These are phyloP conservation scores for Caenorhabditis brenneri DNA, from an alignment of 1,140 invertebrate species.

Conservation along the genomic window DNA sequence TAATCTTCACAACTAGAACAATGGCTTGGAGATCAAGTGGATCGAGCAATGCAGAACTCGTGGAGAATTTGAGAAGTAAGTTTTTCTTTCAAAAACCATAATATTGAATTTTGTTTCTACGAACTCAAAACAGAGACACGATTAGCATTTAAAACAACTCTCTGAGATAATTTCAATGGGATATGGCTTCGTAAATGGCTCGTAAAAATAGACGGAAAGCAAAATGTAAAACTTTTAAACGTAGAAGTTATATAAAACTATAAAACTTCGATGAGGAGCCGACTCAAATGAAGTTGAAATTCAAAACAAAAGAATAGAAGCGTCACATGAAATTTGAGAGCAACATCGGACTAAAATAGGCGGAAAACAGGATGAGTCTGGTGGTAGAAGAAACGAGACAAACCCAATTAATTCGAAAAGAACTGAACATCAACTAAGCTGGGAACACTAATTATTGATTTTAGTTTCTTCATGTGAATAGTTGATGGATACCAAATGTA, in stretches of 20 bases:
- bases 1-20: conserved; percentile 18
- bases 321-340: conserved; percentile 2
- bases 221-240: no score
- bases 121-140: neutral
- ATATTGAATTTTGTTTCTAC: no score
- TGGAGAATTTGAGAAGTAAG: conserved; percentile 48
- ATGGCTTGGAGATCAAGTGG: conserved; percentile 58
- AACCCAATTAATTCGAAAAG: conserved; percentile 21
- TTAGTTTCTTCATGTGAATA: no score
- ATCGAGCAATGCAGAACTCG: conserved; percentile 42
- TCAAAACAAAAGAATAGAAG: neutral
- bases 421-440: neutral
- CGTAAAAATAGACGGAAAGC: no score
- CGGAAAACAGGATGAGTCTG: neutral
- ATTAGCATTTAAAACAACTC: no score
- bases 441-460: neutral
- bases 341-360: neutral
- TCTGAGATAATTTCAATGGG: no score
- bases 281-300: no score
- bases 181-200: no score
- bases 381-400: conserved; percentile 3
- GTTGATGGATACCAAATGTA: no score
- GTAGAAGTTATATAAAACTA: no score
- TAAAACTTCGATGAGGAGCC: no score
- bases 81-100: no score